Conservation (phyloP, 2,113 vertebrate genomes). For the Lipophrys pholis region DNA sequence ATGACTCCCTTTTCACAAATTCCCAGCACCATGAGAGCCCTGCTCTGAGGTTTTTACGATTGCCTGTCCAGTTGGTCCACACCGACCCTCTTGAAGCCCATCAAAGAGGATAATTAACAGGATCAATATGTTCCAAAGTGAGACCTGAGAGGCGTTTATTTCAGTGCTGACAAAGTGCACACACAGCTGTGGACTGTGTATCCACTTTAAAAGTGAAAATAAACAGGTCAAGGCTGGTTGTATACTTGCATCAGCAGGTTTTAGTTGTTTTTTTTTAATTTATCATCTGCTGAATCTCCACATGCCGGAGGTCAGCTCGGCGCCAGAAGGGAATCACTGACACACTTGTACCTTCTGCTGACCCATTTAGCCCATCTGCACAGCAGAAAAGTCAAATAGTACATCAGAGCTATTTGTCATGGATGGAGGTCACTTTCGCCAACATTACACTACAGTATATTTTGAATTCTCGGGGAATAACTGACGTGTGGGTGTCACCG, state of each 20-base stretch:
- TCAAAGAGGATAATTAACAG: slow-evolving; percentile 48
- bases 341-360: slow-evolving; percentile 60
- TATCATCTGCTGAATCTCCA: slow-evolving; percentile 20
- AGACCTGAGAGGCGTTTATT: slow-evolving; percentile 23
- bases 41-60: too few relatives aligned
- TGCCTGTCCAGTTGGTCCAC: too few relatives aligned
- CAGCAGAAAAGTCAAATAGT: not conserved
- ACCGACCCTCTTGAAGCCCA: not conserved
- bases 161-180: not conserved
- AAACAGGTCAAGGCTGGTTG: slow-evolving; percentile 59
- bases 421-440: not conserved
- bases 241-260: slow-evolving; percentile 46
- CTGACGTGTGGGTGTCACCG: too few relatives aligned
- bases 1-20: too few relatives aligned
- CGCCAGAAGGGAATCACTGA: slow-evolving; percentile 56
- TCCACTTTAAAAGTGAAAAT: slow-evolving; percentile 49
- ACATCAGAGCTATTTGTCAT: slow-evolving; percentile 8
- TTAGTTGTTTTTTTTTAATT: not conserved
- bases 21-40: too few relatives aligned
- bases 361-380: slow-evolving; percentile 71
- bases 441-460: not conserved
- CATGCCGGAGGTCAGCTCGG: slow-evolving; percentile 46
- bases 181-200: slow-evolving; percentile 37
- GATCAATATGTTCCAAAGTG: slow-evolving; percentile 37
- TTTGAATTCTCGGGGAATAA: too few relatives aligned